Evolutionary conservation across 1,140 invertebrate species (phyloP).

Genomic region (Zeugodacus cucurbitae): DNA sequence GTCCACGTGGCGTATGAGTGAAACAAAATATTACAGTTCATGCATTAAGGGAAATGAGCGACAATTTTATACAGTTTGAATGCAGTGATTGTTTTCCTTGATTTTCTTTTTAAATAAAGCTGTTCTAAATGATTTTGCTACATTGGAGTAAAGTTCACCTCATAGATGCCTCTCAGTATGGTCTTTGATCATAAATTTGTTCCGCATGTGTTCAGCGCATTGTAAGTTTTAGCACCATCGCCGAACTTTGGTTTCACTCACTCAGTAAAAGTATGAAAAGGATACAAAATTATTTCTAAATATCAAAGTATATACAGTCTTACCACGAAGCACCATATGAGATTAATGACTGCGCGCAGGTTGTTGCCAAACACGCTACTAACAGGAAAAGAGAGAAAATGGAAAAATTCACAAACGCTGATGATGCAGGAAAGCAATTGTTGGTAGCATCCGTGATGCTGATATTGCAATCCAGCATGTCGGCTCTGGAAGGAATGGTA

Average conservation of each 20-base stretch:
- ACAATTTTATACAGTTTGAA: not conserved
- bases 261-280: slow-evolving; percentile 39
- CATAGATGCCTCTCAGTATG: slow-evolving; percentile 64
- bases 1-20: slow-evolving; percentile 3
- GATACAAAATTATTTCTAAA: slow-evolving; percentile 61
- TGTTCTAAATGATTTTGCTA: not conserved
- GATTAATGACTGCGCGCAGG: slow-evolving; percentile 53
- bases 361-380: not conserved
- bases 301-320: slow-evolving; percentile 57
- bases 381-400: not conserved
- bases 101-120: not conserved
- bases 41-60: not conserved
- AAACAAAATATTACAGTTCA: not conserved
- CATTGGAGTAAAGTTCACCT: slow-evolving; percentile 49
- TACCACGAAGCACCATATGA: slow-evolving; percentile 52
- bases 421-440: not conserved
- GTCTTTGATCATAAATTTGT: slow-evolving; percentile 59
- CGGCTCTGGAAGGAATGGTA: not conserved
- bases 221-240: not conserved
- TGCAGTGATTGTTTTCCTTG: not conserved
- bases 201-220: slow-evolving; percentile 21
- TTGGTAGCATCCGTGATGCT: not conserved
- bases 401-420: not conserved
- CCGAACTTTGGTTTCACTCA: slow-evolving; percentile 23
- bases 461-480: not conserved